Base-by-base conservation (phyloP, 1,140 invertebrate species). In the Pantala flavescens region DNA sequence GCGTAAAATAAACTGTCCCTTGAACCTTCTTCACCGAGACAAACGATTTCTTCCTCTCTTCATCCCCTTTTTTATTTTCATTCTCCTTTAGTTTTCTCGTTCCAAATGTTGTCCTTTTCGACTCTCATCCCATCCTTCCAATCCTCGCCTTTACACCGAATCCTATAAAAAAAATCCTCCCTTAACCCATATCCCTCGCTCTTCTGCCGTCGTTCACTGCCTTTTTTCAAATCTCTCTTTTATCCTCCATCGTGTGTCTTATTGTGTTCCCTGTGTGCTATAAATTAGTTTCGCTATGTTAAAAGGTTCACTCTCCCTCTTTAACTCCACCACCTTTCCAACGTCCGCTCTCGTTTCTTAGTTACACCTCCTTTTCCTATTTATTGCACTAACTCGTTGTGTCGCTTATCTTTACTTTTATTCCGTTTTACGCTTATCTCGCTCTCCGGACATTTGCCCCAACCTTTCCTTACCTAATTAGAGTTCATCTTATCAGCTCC, bases 1-100 rank as follows among this genome's bases (percentile, higher is more conserved):
- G 49, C 49, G 49, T 63, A 63, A 63, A 63, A 63, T 63, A 63
- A 63, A 63, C 49, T 19, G 49, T 63, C 49, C 49, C n/a, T 21
- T 63, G 3, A 63, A 63, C 49, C 49, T 16, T 14, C 49, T 63
- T 21, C 49, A 63, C 49, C 49, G 49, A 63, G n/a, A 63, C 49
- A 63, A 63, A 63, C 49, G 49, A 63, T 63, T 63, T 21, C 49
- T 63, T 21, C 49, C n/a, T 21, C 49, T 63, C 12, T 7, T 7
- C 49, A 63, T 63, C 16, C 14, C 49, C 49, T 14, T 21, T 16
- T 63, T 63, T 63, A 63, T 19, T 63, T 63, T 63, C 49, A 21
- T 63, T 63, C 49, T 12, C 12, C 28, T 36, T 36, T 36, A 36
- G 28, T 36, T 36, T 36, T 63, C 49, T 19, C 49, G 16, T 63